A percentile compares a stretch with the other conserved stretches of the same genome.
These are phyloP conservation scores for Aythya baeri DNA, from an alignment of 2,113 vertebrate species.

Conservation along the genomic window DNA sequence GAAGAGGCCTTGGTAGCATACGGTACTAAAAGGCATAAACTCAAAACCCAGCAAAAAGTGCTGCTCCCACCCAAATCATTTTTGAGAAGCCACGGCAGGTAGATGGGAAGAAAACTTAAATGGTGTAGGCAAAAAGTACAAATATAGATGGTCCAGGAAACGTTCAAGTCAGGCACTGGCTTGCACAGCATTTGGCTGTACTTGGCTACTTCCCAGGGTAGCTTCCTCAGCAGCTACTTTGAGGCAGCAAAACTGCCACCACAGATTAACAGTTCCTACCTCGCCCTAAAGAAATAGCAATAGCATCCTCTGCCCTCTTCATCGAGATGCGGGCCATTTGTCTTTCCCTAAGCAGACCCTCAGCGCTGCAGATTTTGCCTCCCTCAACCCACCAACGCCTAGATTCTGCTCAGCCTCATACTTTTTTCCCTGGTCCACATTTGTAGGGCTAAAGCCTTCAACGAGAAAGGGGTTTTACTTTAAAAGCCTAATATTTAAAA, in stretches of 20 bases:
- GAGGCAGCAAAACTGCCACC: not conserved
- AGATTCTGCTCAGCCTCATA: not conserved
- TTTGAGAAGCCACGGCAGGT: not conserved
- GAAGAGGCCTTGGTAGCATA: not conserved
- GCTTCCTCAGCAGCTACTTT: not conserved
- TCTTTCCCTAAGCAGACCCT: not conserved
- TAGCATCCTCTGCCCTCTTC: not conserved
- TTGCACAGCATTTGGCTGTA: not conserved
- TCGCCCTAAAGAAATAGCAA: not conserved
- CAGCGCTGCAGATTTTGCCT: not conserved
- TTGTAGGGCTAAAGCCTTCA: not conserved
- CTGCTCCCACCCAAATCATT: not conserved
- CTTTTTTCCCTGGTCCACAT: not conserved
- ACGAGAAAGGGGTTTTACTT: accelerated
- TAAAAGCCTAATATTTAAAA: not conserved
- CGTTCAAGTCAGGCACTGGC: not conserved
- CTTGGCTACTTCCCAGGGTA: not conserved
- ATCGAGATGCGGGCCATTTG: not conserved
- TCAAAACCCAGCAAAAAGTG: not conserved
- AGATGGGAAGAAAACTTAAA: slow-evolving; percentile 16
- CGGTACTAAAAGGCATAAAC: not conserved
- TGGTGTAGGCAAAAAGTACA: not conserved
- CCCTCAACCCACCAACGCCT: accelerated
- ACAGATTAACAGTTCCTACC: not conserved
- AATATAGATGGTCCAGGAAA: slow-evolving; percentile 13